Percentiles rank a stretch among this genome's conserved stretches.
Evolutionary conservation across 2,113 vertebrate genomes (phyloP).

Genomic region (Corythornis vintsioides): DNA sequence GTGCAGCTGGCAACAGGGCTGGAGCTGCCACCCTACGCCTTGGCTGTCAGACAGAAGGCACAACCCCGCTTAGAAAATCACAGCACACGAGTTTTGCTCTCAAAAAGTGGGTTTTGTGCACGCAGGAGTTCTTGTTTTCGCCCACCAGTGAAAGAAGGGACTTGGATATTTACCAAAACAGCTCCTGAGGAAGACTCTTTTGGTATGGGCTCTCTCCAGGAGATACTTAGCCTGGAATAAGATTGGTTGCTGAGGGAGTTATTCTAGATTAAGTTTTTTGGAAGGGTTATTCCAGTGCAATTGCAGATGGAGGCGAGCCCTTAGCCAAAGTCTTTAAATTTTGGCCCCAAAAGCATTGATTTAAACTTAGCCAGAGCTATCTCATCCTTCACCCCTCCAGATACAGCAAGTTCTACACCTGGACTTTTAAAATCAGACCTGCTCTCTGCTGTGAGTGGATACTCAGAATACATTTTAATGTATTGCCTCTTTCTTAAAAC

Average conservation of each 20-base stretch:
- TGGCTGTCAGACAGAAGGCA: background rate
- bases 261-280: background rate
- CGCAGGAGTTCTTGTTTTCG: background rate
- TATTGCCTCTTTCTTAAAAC: background rate
- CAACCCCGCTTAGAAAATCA: background rate
- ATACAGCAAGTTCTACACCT: background rate
- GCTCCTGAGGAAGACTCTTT: background rate
- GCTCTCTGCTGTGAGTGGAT: background rate
- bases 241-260: background rate
- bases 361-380: background rate
- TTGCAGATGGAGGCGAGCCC: background rate
- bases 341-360: background rate
- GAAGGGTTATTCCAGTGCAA: background rate
- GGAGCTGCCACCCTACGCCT: fast-evolving
- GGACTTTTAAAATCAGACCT: background rate
- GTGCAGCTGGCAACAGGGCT: background rate
- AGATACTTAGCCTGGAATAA: background rate
- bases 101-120: background rate
- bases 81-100: background rate
- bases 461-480: background rate
- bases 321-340: background rate
- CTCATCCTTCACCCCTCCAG: background rate
- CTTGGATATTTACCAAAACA: background rate
- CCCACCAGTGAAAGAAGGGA: background rate
- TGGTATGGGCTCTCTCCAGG: background rate